phyloP scores from a whole-genome alignment of 1,140 invertebrate species.

The Hycleus cichorii region DNA sequence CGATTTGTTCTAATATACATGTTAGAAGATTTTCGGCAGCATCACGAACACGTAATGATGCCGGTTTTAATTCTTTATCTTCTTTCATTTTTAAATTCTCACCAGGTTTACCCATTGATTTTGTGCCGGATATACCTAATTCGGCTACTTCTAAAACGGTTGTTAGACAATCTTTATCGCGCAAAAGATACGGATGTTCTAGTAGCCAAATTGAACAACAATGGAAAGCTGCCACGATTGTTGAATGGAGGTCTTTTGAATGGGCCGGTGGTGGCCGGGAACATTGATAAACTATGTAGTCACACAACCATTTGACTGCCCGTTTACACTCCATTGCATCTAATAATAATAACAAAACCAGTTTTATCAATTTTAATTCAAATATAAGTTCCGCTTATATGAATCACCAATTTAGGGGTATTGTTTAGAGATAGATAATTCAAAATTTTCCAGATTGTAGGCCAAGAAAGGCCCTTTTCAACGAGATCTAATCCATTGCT shows the following conservation, averaged over 20 bases:
- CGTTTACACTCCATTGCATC: conserved; percentile 82
- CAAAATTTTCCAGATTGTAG: no score
- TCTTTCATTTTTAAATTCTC: conserved; percentile 89
- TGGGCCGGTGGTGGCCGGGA: conserved; percentile 90
- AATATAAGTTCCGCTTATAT: no score
- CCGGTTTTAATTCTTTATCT: conserved; percentile 92
- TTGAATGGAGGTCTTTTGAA: conserved; percentile 96
- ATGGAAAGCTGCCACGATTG: conserved; percentile 76
- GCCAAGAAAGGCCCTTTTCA: no score
- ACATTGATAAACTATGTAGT: conserved; percentile 95
- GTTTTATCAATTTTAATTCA: no score
- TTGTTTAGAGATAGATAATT: no score
- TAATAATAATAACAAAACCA: conserved; percentile 31
- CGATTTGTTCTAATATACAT: conserved; percentile 83
- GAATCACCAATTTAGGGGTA: no score
- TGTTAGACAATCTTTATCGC: conserved; percentile 86
- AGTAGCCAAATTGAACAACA: conserved; percentile 90
- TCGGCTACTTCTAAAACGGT: conserved; percentile 95
- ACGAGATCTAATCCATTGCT: no score
- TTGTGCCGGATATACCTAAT: conserved; percentile 93
- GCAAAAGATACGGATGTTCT: conserved; percentile 76
- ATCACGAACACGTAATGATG: conserved; percentile 91
- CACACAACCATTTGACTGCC: conserved; percentile 96
- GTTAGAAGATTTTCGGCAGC: conserved; percentile 89
- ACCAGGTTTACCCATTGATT: conserved; percentile 77